A percentile compares a stretch with the other conserved stretches of the same genome.
These are phyloP conservation scores for Parus major DNA, from an alignment of 2,113 vertebrate genomes.

Conservation along the genomic window DNA sequence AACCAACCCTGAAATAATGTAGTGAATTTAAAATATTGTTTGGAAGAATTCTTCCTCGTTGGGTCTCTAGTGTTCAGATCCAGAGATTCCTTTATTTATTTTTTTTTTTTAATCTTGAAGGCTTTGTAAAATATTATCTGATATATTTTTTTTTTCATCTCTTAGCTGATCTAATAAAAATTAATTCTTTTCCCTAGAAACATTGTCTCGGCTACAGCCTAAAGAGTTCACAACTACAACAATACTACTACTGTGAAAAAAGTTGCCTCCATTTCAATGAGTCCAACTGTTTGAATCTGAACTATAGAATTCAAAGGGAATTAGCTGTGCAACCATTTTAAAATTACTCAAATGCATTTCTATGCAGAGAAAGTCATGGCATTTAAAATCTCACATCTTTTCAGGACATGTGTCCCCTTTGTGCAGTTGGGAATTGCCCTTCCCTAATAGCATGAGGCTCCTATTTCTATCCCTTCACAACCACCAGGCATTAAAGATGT, in stretches of 20 bases:
- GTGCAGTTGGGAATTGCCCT: constrained; percentile 26
- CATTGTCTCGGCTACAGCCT: background rate
- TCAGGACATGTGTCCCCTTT: constrained; percentile 22
- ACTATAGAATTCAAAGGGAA: constrained; percentile 12
- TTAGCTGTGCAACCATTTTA: constrained; percentile 40
- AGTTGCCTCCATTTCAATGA: constrained; percentile 34
- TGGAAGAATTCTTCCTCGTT: background rate
- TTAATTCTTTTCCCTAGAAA: background rate
- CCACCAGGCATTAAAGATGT: constrained; percentile 27
- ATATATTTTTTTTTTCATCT: background rate
- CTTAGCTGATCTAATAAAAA: constrained; percentile 1
- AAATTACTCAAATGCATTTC: constrained; percentile 42
- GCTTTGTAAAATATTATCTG: background rate
- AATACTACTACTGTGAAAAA: constrained; percentile 28
- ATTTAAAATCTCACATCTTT: constrained; percentile 6
- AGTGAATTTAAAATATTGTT: background rate
- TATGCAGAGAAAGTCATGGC: constrained; percentile 14
- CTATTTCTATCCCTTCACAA: background rate
- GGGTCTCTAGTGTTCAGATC: background rate
- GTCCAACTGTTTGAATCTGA: background rate
- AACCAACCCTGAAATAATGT: background rate
- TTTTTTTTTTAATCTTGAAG: background rate
- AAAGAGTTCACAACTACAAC: constrained; percentile 27
- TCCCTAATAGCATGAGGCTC: constrained; percentile 23
- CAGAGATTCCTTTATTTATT: background rate